Base-by-base conservation (phyloP, 2,113 vertebrate genomes). In the Anseranas semipalmata region DNA sequence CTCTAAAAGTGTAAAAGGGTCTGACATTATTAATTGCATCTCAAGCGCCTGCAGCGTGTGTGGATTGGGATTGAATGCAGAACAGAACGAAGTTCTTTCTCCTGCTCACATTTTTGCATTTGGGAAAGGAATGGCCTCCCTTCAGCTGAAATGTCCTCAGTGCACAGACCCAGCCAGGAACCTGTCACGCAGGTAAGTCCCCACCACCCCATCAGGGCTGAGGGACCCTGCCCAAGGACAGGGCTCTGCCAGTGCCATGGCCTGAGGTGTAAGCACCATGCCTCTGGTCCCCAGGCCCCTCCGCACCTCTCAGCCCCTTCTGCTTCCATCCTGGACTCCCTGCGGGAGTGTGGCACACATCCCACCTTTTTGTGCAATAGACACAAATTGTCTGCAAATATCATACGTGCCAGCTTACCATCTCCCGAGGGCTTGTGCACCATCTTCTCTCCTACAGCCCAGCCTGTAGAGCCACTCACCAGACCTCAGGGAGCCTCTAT, bases 1-100 rank as follows among this genome's bases (percentile, higher is more conserved):
- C 89, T 95, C 81, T 87, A 18, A 48, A 89, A 91, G 62, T 73
- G 70, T 72, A 79, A 89, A 91, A 91, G 70, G 66, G 18, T n/a
- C 30, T 93, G 91, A 87, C 77, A 45, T 96, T 82, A 95, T 96
- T 95, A 97, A 96, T 96, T 96, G 56, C 70, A 78, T 82, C 65
- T 87, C 87, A 85, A 72, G 87, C 7, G 33, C 74, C 82, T 79
- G 84, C 89, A 87, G 81, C 0, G 0, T n/a, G 60, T 66, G 87
- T 73, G 41, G 39, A 85, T 71, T n/a, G 22, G 39, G 66, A 52
- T 0, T 60, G 91, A 93, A 95, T 87, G 62, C 66, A 89, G 89
- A 94, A 27, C 28, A 82, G 74, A 77, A 19, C 0, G 2, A 60
- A 65, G 62, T 19, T 6, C 71, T 78, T 90, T 66, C 48, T 67